phyloP scores from a whole-genome alignment of 2,888 invertebrate genomes.

The Scotopteryx bipunctaria region DNA sequence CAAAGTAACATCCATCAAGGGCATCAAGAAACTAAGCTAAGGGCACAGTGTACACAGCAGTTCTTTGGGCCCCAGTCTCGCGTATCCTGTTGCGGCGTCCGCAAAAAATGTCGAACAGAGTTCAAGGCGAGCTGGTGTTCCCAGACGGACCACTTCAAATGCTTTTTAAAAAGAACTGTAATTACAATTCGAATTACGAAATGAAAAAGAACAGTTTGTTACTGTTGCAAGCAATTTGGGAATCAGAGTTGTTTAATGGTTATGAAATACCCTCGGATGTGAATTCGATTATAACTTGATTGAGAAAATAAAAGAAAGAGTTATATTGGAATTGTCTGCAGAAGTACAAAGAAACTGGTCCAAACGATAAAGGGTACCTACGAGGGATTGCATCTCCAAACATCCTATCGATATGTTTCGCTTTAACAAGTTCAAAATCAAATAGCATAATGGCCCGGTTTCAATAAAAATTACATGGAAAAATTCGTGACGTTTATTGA shows the following conservation, averaged over 20 bases:
- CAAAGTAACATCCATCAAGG: constrained; percentile 64
- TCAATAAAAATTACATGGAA: no score
- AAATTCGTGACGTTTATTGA: no score
- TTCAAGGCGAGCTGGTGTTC: constrained; percentile 79
- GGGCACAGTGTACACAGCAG: constrained; percentile 51
- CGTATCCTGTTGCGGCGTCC: constrained; percentile 73
- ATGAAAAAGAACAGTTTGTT: constrained; percentile 14
- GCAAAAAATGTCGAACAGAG: constrained; percentile 79
- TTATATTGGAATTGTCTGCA: no score
- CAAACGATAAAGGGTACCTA: no score
- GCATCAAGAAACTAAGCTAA: constrained; percentile 46
- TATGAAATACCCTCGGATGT: background rate
- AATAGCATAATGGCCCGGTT: no score
- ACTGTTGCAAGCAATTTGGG: constrained; percentile 14
- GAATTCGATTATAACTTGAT: background rate
- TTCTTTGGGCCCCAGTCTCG: constrained; percentile 59
- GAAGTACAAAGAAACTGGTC: no score
- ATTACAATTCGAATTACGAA: constrained; percentile 26
- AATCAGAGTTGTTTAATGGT: background rate
- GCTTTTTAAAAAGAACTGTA: constrained; percentile 35
- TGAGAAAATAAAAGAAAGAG: no score
- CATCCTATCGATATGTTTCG: no score
- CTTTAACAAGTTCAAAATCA: no score
- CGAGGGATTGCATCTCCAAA: no score
- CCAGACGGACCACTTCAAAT: constrained; percentile 50